A percentile compares a stretch with the other conserved stretches of the same genome.
These are phyloP conservation scores for human DNA, from an alignment of 2,113 vertebrate species.

Conservation along the genomic window GRCh38 chr1:243959501-243960000, in stretches of 20 bases:
- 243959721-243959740: constrained; percentile 51
- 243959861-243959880: constrained; percentile 68
- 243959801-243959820: constrained; percentile 68
- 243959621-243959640: neutral
- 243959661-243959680: constrained; percentile 38
- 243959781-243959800: constrained; percentile 69
- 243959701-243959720: constrained; percentile 61
- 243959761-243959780: constrained; percentile 73
- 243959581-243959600: constrained; percentile 54
- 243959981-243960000: constrained; percentile 85
- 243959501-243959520: neutral
- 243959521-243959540: neutral
- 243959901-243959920: constrained; percentile 74
- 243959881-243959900: constrained; percentile 55
- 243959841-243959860: constrained; percentile 51
- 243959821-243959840: constrained; percentile 60
- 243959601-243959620: neutral
- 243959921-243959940: constrained; percentile 69
- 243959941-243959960: constrained; percentile 79
- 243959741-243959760: constrained; percentile 63
- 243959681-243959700: constrained; percentile 53
- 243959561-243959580: constrained; percentile 46
- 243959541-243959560: neutral
- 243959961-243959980: constrained; percentile 83
- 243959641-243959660: constrained; percentile 48